phyloP scores from a whole-genome alignment of 2,888 invertebrate species.

The Drosophila histrio region DNA sequence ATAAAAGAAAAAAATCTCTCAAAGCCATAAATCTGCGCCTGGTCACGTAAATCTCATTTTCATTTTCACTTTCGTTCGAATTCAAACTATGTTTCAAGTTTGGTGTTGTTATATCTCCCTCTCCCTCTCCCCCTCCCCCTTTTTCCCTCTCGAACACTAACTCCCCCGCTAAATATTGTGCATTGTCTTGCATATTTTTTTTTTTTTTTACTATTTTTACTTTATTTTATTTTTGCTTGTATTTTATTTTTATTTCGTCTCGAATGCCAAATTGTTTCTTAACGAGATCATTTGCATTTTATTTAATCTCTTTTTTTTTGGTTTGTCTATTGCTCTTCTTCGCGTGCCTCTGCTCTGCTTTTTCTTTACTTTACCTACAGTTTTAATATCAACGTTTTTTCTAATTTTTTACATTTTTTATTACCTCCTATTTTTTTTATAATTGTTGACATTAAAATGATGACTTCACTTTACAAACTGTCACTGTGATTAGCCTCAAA shows the following conservation, averaged over 20 bases:
- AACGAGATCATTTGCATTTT: constrained; percentile 35
- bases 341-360: neutral
- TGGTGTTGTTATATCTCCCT: constrained; percentile 15
- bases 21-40: constrained; percentile 57
- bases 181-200: constrained; percentile 27
- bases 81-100: constrained; percentile 36
- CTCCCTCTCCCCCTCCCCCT: neutral
- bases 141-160: neutral
- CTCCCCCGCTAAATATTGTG: constrained; percentile 11
- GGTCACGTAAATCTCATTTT: constrained; percentile 62
- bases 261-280: constrained; percentile 38
- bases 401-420: neutral
- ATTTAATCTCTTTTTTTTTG: constrained; percentile 2
- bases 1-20: constrained; percentile 23
- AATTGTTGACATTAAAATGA: constrained; percentile 33
- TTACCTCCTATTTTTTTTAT: neutral
- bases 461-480: constrained; percentile 24
- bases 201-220: neutral
- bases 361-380: constrained; percentile 14
- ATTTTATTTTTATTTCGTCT: constrained; percentile 9
- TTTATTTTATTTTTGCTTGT: neutral
- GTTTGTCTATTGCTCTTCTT: neutral
- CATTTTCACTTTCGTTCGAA: constrained; percentile 64
- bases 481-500: constrained; percentile 17
- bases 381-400: constrained; percentile 3